These are phyloP conservation scores for Zosterops borbonicus DNA, from an alignment of 2,113 vertebrate genomes.

Conservation along the genomic window DNA sequence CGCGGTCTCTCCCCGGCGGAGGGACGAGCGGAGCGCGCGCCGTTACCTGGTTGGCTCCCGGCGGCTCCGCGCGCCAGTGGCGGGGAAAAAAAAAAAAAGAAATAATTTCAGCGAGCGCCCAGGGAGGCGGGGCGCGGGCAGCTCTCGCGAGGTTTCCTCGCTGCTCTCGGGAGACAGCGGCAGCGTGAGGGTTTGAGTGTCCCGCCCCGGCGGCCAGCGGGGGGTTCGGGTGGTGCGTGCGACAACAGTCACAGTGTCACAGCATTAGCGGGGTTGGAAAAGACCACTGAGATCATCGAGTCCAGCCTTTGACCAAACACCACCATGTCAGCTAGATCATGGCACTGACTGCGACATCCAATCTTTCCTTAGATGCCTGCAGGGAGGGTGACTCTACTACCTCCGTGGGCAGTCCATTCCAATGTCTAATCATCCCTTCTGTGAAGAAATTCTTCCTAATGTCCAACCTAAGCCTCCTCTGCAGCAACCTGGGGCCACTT, in stretches of 20 bases:
- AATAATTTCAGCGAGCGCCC: fast-evolving
- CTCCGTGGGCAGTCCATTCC: not conserved
- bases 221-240: fast-evolving
- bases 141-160: not conserved
- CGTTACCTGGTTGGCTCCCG: slow-evolving; percentile 31
- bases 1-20: not conserved
- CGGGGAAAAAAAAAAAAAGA: not conserved
- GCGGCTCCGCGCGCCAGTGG: not conserved
- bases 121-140: fast-evolving
- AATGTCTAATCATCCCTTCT: not conserved
- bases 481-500: not conserved
- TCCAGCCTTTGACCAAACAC: too few relatives aligned
- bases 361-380: not conserved
- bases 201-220: fast-evolving
- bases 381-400: not conserved
- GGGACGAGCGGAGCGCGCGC: not conserved
- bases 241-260: fast-evolving
- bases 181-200: fast-evolving
- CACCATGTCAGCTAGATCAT: too few relatives aligned
- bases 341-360: not conserved
- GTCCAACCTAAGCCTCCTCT: not conserved
- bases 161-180: not conserved
- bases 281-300: fast-evolving
- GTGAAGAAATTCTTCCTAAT: not conserved
- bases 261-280: fast-evolving